A percentile compares a stretch with the other conserved stretches of the same genome.
phyloP scores from a whole-genome alignment of 92 coral and sea anemone genomes.

The Phenganax marumi region DNA sequence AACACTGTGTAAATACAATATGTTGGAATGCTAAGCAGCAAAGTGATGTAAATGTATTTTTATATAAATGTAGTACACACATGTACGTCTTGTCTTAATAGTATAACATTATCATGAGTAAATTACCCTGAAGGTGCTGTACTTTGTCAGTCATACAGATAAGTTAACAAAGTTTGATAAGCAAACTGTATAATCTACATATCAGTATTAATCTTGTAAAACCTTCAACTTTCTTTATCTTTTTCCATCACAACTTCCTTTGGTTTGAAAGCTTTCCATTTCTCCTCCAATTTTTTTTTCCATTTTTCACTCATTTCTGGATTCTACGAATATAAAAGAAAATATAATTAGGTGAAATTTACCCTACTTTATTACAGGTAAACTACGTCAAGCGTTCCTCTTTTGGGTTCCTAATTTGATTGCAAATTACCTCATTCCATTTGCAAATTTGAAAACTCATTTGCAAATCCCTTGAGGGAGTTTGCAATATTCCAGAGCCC shows the following conservation, averaged over 20 bases:
- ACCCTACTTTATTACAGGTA: background rate
- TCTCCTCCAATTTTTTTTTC: constrained; percentile 36
- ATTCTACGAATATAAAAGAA: background rate
- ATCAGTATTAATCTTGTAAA: background rate
- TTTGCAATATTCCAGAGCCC: too few species aligned
- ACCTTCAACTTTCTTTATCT: background rate
- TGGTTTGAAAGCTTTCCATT: constrained; percentile 28
- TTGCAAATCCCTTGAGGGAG: too few species aligned
- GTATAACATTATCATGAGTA: too few species aligned
- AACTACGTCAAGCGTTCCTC: too few species aligned
- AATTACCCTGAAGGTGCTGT: too few species aligned
- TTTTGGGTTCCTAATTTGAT: too few species aligned
- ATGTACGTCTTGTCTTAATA: background rate
- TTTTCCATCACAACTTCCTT: constrained; percentile 29
- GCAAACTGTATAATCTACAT: too few species aligned
- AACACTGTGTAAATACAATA: background rate
- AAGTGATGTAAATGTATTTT: background rate
- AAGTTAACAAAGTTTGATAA: too few species aligned
- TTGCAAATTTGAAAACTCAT: too few species aligned
- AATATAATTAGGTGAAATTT: background rate
- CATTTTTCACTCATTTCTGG: constrained; percentile 38
- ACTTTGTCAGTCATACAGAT: too few species aligned
- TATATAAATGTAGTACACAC: background rate
- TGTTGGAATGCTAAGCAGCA: background rate
- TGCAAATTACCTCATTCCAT: too few species aligned